Percentiles rank a stretch among this genome's conserved stretches.
phyloP scores from a whole-genome alignment of 2,113 vertebrate genomes.

The Cottus gobio region DNA sequence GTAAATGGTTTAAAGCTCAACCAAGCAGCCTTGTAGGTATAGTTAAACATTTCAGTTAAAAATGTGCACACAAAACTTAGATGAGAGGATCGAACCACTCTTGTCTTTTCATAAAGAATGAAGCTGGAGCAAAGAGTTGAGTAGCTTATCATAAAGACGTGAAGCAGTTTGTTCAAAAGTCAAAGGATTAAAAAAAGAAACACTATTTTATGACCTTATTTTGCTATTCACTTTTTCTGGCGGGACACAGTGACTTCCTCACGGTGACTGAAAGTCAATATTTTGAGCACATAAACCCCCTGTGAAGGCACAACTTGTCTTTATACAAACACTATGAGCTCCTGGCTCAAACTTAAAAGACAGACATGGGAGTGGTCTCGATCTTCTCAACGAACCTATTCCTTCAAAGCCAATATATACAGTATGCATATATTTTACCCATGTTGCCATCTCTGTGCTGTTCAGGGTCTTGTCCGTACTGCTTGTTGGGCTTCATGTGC shows the following conservation, averaged over 20 bases:
- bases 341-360: not conserved
- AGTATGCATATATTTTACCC: slow-evolving; percentile 52
- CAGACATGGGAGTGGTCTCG: not conserved
- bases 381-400: not conserved
- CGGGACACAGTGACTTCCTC: not conserved
- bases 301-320: not conserved
- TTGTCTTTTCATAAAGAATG: not conserved
- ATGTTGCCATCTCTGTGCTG: slow-evolving; percentile 67
- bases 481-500: slow-evolving; percentile 80
- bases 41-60: not conserved
- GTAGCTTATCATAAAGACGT: not conserved
- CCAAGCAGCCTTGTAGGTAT: not conserved
- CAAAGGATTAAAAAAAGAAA: not conserved
- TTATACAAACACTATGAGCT: not conserved
- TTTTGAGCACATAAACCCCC: not conserved
- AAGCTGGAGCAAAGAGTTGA: not conserved
- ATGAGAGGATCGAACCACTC: not conserved
- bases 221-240: not conserved
- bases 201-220: not conserved
- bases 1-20: not conserved
- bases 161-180: not conserved
- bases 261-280: not conserved
- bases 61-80: not conserved
- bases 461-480: slow-evolving; percentile 64
- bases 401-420: not conserved